Evolutionary conservation across 2,888 invertebrate genomes (phyloP).

Genomic region (Phengaris alcon): DNA sequence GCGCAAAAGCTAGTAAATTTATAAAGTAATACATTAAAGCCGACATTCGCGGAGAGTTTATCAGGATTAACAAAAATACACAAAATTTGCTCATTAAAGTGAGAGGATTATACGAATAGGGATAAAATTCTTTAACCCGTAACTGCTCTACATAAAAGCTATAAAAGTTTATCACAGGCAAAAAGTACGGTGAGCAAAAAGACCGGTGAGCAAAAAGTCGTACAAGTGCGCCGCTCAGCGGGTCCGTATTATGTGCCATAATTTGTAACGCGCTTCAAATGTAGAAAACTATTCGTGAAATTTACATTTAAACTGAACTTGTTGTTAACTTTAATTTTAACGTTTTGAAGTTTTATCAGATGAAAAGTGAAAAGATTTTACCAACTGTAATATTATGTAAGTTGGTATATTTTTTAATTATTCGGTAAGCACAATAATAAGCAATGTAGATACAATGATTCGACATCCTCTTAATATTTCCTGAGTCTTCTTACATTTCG

Average conservation of each 20-base stretch:
- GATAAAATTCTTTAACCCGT: not conserved
- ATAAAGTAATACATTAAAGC: no score
- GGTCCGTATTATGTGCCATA: slow-evolving; percentile 17
- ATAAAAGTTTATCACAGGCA: slow-evolving; percentile 23
- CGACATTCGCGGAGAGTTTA: not conserved
- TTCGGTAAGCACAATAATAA: no score
- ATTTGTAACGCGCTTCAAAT: slow-evolving; percentile 26
- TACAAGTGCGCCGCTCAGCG: not conserved
- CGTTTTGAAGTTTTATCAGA: slow-evolving; percentile 11
- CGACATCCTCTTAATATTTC: no score
- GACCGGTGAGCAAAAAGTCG: not conserved
- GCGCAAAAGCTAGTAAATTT: no score
- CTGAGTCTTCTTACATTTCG: no score
- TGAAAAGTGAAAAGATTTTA: not conserved
- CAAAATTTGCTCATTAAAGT: not conserved
- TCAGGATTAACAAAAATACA: not conserved
- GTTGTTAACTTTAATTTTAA: slow-evolving; percentile 9
- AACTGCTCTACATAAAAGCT: slow-evolving; percentile 18
- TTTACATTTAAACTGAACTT: slow-evolving; percentile 13
- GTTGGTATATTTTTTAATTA: no score
- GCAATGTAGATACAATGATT: no score
- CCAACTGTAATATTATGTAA: not conserved
- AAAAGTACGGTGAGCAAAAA: slow-evolving; percentile 4
- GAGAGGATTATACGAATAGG: not conserved
- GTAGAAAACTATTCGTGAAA: slow-evolving; percentile 25